Percentiles rank a stretch among this genome's conserved stretches.
These are phyloP conservation scores for Sinohyriopsis cumingii DNA, from an alignment of 2,888 invertebrate species.

Conservation along the genomic window DNA sequence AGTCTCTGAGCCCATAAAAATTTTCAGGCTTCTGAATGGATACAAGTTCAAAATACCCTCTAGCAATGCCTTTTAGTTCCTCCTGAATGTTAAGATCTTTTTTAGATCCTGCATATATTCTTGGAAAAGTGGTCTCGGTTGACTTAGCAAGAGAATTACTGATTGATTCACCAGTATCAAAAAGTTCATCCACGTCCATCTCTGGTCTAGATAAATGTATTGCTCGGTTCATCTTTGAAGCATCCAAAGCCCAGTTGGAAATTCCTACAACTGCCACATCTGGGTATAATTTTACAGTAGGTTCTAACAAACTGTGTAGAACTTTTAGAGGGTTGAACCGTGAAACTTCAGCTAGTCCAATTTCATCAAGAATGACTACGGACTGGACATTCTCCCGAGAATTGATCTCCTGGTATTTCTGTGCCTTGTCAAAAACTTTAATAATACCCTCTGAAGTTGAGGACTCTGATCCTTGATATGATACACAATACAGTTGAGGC, in stretches of 20 bases:
- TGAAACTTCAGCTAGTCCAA: slow-evolving; percentile 58
- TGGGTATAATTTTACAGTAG: slow-evolving; percentile 30
- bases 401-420: slow-evolving; percentile 41
- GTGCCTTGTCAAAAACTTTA: slow-evolving; percentile 54
- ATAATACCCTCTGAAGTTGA: slow-evolving; percentile 57
- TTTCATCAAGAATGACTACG: slow-evolving; percentile 59
- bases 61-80: slow-evolving; percentile 21
- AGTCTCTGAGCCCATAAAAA: slow-evolving; percentile 47
- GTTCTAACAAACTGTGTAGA: slow-evolving; percentile 53
- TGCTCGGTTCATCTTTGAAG: slow-evolving; percentile 63
- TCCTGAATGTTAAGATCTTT: not conserved
- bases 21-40: slow-evolving; percentile 25
- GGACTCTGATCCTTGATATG: slow-evolving; percentile 55
- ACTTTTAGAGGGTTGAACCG: slow-evolving; percentile 58
- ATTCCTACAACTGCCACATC: slow-evolving; percentile 58
- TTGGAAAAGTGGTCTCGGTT: not conserved
- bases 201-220: slow-evolving; percentile 55
- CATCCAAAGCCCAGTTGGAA: slow-evolving; percentile 59
- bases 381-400: slow-evolving; percentile 37
- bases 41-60: slow-evolving; percentile 18
- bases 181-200: slow-evolving; percentile 47
- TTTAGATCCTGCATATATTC: too few species aligned
- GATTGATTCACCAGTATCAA: slow-evolving; percentile 46
- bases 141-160: slow-evolving; percentile 26
- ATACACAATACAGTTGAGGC: slow-evolving; percentile 50